A percentile compares a stretch with the other conserved stretches of the same genome.
Evolutionary conservation across 1,140 invertebrate genomes (phyloP).

Genomic region (Zaprionus taronus): DNA sequence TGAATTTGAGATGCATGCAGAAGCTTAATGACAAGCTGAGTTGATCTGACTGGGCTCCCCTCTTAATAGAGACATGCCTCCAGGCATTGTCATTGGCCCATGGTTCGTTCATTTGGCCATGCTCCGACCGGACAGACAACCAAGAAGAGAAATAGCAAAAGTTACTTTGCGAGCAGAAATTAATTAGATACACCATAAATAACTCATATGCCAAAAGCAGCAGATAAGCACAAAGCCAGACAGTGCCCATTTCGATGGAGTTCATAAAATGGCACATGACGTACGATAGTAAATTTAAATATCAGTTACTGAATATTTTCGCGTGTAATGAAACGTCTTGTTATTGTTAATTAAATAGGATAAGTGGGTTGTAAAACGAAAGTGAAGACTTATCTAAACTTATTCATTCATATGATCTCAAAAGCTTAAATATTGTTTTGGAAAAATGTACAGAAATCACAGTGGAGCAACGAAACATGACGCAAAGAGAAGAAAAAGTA

Average conservation of each 20-base stretch:
- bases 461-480: constrained; percentile 24
- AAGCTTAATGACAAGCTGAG: background rate
- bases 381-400: background rate
- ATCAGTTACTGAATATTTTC: background rate
- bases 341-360: background rate
- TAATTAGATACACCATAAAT: constrained; percentile 75
- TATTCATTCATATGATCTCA: background rate
- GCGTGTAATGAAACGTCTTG: no score
- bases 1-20: constrained; percentile 11
- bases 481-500: constrained; percentile 24
- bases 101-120: constrained; percentile 51
- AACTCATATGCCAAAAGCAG: constrained; percentile 66
- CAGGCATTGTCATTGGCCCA: constrained; percentile 22
- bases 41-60: background rate
- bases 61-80: constrained; percentile 51
- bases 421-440: background rate
- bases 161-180: constrained; percentile 67
- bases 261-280: background rate
- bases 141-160: constrained; percentile 42
- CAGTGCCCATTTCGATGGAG: background rate
- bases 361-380: background rate
- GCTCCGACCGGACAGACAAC: no score
- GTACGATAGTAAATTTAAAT: background rate
- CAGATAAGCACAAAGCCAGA: constrained; percentile 43
- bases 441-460: constrained; percentile 56